Conservation (phyloP, 2,113 vertebrate species). For the Mormoops blainvillei region DNA sequence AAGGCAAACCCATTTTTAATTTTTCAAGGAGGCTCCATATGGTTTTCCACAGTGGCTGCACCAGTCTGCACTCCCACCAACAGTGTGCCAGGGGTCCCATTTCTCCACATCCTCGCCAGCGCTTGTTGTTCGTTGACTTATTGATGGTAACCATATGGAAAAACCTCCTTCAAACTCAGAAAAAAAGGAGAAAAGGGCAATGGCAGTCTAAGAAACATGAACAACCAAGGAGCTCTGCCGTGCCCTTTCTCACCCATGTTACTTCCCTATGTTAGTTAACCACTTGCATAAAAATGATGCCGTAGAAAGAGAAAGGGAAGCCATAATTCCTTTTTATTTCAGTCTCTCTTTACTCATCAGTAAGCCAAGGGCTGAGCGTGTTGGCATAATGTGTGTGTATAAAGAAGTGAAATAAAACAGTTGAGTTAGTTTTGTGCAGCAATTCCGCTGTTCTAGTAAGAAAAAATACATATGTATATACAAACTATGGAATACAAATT, state of each 20-base stretch:
- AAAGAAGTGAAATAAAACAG: not conserved
- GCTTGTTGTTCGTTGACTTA: no score
- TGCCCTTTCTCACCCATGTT: not conserved
- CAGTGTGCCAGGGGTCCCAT: no score
- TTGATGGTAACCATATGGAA: not conserved
- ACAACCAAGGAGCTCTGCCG: not conserved
- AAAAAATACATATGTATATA: not conserved
- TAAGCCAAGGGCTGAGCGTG: not conserved
- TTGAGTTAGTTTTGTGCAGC: not conserved
- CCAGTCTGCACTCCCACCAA: no score
- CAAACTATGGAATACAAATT: not conserved
- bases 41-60: no score
- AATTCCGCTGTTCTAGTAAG: not conserved
- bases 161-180: not conserved
- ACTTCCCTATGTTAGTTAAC: not conserved
- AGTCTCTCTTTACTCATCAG: not conserved
- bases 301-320: not conserved
- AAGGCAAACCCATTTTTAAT: no score
- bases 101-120: no score
- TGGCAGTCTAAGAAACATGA: not conserved
- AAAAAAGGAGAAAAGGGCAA: not conserved
- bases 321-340: not conserved
- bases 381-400: not conserved
- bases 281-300: not conserved
- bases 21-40: no score